phyloP scores from a whole-genome alignment of 2,797 vertebrate species.

The Acropternis orthonyx region DNA sequence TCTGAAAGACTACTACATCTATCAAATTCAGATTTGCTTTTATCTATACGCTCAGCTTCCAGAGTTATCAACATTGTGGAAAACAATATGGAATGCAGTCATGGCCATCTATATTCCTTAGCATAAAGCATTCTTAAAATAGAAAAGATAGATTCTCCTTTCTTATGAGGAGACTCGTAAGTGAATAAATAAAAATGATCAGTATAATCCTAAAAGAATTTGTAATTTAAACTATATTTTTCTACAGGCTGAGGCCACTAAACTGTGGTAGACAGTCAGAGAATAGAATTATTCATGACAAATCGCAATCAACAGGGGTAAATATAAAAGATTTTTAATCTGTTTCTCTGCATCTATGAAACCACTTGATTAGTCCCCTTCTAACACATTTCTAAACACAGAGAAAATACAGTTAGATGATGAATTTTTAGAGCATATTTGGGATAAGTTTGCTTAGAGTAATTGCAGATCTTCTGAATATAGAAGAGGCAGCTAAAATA shows the following conservation, averaged over 20 bases:
- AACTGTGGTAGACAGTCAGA: background rate
- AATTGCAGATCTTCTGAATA: slow-evolving; percentile 3
- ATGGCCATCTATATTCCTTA: background rate
- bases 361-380: slow-evolving; percentile 15
- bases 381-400: background rate
- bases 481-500: background rate
- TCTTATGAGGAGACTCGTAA: accelerated
- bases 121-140: background rate
- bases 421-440: background rate
- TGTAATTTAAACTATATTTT: background rate
- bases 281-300: background rate
- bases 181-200: background rate
- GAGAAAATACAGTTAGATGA: background rate
- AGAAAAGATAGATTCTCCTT: background rate
- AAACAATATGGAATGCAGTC: background rate
- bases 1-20: background rate
- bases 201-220: background rate
- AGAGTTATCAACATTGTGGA: background rate
- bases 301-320: background rate
- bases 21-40: background rate
- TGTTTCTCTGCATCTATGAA: background rate
- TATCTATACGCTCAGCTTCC: background rate
- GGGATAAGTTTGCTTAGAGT: background rate
- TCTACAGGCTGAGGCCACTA: background rate
- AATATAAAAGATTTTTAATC: background rate